A percentile compares a stretch with the other conserved stretches of the same genome.
phyloP scores from a whole-genome alignment of 2,888 invertebrate species.

The Diaphora mendica region DNA sequence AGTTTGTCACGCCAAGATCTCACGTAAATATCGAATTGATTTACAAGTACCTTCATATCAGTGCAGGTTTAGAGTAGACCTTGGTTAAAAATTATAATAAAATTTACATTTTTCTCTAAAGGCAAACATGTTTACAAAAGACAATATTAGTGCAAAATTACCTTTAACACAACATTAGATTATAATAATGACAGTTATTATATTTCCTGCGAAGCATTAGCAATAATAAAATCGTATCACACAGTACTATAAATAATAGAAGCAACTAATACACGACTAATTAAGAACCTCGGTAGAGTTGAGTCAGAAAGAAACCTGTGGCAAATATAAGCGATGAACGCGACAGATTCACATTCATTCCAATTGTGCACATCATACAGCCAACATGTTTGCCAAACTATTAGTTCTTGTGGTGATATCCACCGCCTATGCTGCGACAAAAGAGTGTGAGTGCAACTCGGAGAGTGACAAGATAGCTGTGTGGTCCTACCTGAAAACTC shows the following conservation, averaged over 20 bases:
- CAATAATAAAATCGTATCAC: neutral
- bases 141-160: neutral
- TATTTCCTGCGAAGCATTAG: neutral
- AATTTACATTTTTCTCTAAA: neutral
- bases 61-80: neutral
- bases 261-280: neutral
- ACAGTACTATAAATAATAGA: neutral
- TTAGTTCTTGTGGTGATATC: neutral
- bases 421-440: neutral
- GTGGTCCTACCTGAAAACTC: constrained; percentile 10
- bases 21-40: no score
- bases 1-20: no score
- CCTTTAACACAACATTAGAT: neutral
- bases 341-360: neutral
- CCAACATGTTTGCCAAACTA: constrained; percentile 15
- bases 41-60: neutral
- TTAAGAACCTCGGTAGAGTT: neutral
- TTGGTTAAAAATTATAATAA: neutral
- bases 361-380: neutral
- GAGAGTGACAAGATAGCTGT: constrained; percentile 12
- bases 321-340: constrained; percentile 2
- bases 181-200: neutral
- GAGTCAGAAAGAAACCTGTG: neutral
- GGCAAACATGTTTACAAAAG: neutral
- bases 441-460: constrained; percentile 13